These are phyloP conservation scores for Pseudorectes ferrugineus DNA, from an alignment of 2,113 vertebrate genomes.

Conservation along the genomic window DNA sequence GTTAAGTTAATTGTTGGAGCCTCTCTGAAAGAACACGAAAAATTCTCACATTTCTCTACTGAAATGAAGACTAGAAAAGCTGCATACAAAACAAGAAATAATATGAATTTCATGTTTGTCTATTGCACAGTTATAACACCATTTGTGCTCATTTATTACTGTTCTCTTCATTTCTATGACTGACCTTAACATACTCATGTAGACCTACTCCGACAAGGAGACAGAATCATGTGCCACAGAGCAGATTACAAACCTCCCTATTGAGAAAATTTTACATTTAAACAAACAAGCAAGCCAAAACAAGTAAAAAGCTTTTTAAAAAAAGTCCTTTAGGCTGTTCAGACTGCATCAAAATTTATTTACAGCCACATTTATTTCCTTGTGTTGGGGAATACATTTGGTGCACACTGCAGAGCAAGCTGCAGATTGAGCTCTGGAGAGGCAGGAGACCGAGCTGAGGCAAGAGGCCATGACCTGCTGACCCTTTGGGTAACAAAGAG, in stretches of 20 bases:
- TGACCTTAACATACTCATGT: background rate
- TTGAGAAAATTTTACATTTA: background rate
- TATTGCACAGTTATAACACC: background rate
- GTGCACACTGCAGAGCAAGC: background rate
- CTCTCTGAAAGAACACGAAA: fast-evolving
- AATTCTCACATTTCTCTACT: background rate
- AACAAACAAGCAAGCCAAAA: background rate
- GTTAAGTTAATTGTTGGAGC: background rate
- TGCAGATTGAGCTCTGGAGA: background rate
- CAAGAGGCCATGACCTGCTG: background rate
- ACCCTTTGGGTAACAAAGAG: background rate
- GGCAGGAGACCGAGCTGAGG: fast-evolving
- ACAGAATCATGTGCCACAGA: background rate
- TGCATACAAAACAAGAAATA: background rate
- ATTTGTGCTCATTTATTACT: background rate
- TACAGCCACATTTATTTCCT: background rate
- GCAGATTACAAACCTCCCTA: background rate
- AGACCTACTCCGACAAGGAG: background rate
- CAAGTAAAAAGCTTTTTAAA: fast-evolving
- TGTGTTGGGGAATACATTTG: background rate
- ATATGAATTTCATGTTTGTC: background rate
- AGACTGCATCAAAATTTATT: background rate
- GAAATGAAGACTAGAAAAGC: background rate
- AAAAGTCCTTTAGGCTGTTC: background rate
- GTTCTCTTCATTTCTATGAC: background rate